phyloP scores from a whole-genome alignment of 2,113 vertebrate species.

The Elephas maximus region DNA sequence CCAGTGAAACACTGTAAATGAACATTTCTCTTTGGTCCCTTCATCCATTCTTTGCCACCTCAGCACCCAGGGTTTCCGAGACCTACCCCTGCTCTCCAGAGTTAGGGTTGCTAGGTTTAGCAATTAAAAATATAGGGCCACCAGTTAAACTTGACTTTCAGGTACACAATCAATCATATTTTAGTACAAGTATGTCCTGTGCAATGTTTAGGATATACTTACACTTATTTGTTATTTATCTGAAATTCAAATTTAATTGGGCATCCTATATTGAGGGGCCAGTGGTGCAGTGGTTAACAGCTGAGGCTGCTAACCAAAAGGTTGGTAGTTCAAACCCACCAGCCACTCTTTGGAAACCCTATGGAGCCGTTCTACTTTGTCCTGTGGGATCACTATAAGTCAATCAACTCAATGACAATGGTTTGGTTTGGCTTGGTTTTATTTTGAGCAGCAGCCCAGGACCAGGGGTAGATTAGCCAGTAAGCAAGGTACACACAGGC shows the following conservation, averaged over 20 bases:
- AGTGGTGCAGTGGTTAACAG: too few relatives aligned
- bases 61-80: neutral
- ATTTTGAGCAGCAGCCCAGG: neutral
- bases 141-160: slow-evolving; percentile 13
- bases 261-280: neutral
- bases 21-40: neutral
- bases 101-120: neutral
- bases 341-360: too few relatives aligned
- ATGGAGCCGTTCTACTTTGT: too few relatives aligned
- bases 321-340: too few relatives aligned
- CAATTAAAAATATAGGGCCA: slow-evolving; percentile 8
- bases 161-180: neutral
- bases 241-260: neutral
- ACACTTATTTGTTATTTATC: neutral
- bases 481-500: too few relatives aligned
- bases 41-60: neutral
- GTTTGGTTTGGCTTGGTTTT: too few relatives aligned
- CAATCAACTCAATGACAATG: too few relatives aligned
- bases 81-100: neutral
- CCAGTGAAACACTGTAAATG: neutral
- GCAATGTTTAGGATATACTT: neutral
- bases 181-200: neutral
- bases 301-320: too few relatives aligned
- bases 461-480: too few relatives aligned
- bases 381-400: too few relatives aligned